Evolutionary conservation across 23 tunicate species (phyloP).

Genomic region (Botrylloides violaceus): DNA sequence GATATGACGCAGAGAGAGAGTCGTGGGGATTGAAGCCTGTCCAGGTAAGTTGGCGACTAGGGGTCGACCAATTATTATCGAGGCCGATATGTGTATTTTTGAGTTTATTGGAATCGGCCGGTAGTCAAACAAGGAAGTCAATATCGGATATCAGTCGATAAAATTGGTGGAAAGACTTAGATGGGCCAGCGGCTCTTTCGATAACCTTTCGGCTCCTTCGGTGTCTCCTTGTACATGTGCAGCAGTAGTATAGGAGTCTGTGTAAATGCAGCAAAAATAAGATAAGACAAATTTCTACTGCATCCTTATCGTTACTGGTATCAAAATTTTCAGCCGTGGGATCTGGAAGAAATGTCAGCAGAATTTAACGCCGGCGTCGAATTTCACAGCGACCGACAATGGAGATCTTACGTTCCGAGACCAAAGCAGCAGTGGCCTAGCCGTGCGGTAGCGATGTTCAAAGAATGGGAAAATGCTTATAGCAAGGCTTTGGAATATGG

Average conservation of each 20-base stretch:
- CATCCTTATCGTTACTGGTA: too few relatives aligned
- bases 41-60: neutral
- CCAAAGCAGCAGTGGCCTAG: slow-evolving; percentile 25
- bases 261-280: too few relatives aligned
- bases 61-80: neutral
- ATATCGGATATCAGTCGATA: too few relatives aligned
- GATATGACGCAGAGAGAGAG: slow-evolving; percentile 67
- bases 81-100: too few relatives aligned
- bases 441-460: neutral
- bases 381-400: slow-evolving; percentile 47
- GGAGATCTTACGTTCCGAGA: slow-evolving; percentile 23
- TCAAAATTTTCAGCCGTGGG: slow-evolving; percentile 44
- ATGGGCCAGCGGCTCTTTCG: too few relatives aligned
- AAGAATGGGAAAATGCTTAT: slow-evolving; percentile 23
- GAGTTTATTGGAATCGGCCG: too few relatives aligned
- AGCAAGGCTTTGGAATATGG: neutral
- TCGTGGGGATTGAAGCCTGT: slow-evolving; percentile 44
- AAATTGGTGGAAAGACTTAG: too few relatives aligned
- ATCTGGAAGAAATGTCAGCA: slow-evolving; percentile 10
- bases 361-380: slow-evolving; percentile 62
- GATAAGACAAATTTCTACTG: too few relatives aligned
- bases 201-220: too few relatives aligned
- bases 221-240: too few relatives aligned
- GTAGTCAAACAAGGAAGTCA: too few relatives aligned
- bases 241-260: too few relatives aligned